Percentiles rank a stretch among this genome's conserved stretches.
Conservation (phyloP, 2,797 vertebrate genomes). For the Bradypodion ventrale region DNA sequence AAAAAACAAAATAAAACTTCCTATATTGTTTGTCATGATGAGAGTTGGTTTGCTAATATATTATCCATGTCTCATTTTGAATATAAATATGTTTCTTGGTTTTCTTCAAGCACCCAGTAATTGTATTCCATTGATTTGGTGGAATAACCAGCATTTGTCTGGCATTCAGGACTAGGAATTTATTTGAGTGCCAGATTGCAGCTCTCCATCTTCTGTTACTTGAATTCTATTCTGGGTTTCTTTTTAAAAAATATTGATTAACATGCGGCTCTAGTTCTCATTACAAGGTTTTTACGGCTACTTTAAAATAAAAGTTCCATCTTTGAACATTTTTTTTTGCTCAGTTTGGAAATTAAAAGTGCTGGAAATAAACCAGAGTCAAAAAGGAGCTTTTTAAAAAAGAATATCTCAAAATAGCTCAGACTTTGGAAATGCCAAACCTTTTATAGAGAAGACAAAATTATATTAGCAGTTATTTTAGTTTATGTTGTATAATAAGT, state of each 20-base stretch:
- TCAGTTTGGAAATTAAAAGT: not conserved
- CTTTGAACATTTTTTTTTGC: not conserved
- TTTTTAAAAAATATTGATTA: not conserved
- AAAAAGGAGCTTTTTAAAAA: not conserved
- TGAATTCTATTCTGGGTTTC: not conserved
- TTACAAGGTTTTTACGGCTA: slow-evolving; percentile 14
- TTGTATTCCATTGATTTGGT: not conserved
- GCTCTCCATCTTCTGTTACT: slow-evolving; percentile 9
- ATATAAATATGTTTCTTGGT: slow-evolving; percentile 14
- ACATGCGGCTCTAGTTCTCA: slow-evolving; percentile 14
- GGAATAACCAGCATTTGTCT: slow-evolving; percentile 13
- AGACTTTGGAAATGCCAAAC: slow-evolving; percentile 39
- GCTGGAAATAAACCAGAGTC: not conserved
- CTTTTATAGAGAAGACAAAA: not conserved
- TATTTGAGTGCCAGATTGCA: slow-evolving; percentile 28
- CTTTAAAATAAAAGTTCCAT: not conserved
- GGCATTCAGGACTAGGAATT: not conserved
- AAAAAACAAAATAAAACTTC: no score
- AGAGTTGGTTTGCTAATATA: not conserved
- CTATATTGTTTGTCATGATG: not conserved
- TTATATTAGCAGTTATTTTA: slow-evolving; percentile 32
- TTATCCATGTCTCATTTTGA: not conserved
- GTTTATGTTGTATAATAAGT: not conserved
- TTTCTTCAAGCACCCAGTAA: slow-evolving; percentile 8
- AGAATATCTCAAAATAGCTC: not conserved